These are phyloP conservation scores for Platycercus adscitus DNA, from an alignment of 2,113 vertebrate species.

Conservation along the genomic window DNA sequence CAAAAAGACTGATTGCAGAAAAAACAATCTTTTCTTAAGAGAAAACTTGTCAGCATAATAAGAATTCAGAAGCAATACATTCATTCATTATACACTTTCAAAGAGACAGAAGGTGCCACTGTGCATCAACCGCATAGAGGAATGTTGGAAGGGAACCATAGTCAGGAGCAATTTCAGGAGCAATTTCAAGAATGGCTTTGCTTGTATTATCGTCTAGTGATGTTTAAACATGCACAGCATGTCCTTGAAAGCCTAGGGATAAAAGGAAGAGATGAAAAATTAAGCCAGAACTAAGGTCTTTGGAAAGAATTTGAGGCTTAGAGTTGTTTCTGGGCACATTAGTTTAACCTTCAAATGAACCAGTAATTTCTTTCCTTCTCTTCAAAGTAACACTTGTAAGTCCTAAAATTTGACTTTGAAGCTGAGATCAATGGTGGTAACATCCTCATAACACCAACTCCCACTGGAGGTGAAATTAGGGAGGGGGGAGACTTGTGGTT, in stretches of 20 bases:
- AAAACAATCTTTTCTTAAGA: conserved; percentile 2
- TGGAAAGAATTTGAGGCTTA: conserved; percentile 39
- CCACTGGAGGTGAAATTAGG: conserved; percentile 47
- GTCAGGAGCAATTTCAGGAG: conserved; percentile 31
- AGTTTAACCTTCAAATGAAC: conserved; percentile 56
- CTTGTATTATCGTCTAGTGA: background rate
- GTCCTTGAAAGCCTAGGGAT: conserved; percentile 37
- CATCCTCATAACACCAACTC: conserved; percentile 53
- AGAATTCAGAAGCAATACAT: background rate
- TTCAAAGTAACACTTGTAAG: conserved; percentile 22
- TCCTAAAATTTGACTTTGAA: conserved; percentile 59
- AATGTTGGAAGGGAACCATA: background rate
- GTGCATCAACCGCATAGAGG: background rate
- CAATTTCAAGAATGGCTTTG: conserved; percentile 39
- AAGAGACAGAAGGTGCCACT: background rate
- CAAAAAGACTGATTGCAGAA: background rate
- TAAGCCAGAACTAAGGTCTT: conserved; percentile 48
- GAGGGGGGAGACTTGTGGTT: background rate
- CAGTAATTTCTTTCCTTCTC: background rate
- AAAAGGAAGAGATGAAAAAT: conserved; percentile 58
- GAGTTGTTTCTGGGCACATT: conserved; percentile 15
- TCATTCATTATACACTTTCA: conserved; percentile 2
- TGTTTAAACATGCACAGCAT: conserved; percentile 41
- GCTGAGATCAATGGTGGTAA: conserved; percentile 62
- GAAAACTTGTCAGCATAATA: background rate